Percentiles rank a stretch among this genome's conserved stretches.
These are phyloP conservation scores for Montipora efflorescens DNA, from an alignment of 64 coral and sea anemone genomes.

Conservation along the genomic window DNA sequence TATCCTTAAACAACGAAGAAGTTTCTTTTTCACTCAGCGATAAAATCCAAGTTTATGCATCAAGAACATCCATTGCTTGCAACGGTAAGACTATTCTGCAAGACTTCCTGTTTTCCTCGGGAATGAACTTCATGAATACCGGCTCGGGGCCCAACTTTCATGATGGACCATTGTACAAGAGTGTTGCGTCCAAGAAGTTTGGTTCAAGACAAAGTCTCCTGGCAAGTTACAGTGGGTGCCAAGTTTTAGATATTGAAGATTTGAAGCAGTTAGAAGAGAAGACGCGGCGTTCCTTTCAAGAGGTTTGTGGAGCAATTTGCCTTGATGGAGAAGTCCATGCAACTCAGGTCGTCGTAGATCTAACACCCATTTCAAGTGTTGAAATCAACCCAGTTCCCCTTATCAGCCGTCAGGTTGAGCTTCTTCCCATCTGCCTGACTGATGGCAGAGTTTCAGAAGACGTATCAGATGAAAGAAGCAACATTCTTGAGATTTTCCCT, in stretches of 20 bases:
- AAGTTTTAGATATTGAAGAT: constrained; percentile 10
- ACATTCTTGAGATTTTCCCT: neutral
- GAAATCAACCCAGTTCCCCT: neutral
- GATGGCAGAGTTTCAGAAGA: neutral
- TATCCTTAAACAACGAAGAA: neutral
- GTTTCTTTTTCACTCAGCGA: neutral
- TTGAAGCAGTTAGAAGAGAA: neutral
- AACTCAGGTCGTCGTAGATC: neutral
- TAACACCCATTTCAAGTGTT: neutral
- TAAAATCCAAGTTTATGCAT: neutral
- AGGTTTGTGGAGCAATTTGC: neutral
- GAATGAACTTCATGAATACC: neutral
- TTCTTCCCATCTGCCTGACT: neutral
- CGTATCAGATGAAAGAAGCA: neutral
- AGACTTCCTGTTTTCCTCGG: neutral
- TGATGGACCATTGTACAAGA: neutral
- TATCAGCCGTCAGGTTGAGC: neutral
- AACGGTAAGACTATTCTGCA: constrained; percentile 20
- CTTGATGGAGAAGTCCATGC: neutral
- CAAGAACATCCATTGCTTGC: neutral
- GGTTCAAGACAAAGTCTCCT: neutral
- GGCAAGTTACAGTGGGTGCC: neutral
- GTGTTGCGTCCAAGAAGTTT: neutral
- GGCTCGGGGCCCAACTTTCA: no score
- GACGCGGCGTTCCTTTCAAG: neutral